phyloP scores from a whole-genome alignment of 2,888 invertebrate species.

The Eubasilissa splendida region DNA sequence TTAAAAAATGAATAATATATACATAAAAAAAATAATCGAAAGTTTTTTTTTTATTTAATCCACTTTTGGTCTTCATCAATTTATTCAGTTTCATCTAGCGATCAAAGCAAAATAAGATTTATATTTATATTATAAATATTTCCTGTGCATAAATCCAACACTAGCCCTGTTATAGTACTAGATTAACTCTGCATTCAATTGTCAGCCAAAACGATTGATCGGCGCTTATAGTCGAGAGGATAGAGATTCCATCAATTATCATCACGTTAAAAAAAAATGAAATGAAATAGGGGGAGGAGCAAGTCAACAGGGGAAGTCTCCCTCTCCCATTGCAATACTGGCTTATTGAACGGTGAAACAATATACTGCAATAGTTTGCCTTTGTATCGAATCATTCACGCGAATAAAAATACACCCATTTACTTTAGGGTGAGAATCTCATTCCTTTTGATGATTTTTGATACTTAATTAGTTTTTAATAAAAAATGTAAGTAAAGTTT shows the following conservation, averaged over 20 bases:
- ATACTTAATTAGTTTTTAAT: not conserved
- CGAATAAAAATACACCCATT: not conserved
- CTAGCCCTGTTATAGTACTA: conserved; percentile 14
- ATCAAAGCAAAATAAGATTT: conserved; percentile 20
- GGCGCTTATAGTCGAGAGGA: conserved; percentile 44
- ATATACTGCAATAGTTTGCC: not conserved
- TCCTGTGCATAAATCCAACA: conserved; percentile 6
- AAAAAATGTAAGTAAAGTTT: no score
- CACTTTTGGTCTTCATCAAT: not conserved
- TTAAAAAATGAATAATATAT: no score
- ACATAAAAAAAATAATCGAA: not conserved
- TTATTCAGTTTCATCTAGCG: not conserved
- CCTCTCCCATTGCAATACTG: not conserved
- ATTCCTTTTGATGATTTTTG: not conserved
- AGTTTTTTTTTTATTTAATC: not conserved
- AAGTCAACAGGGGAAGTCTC: conserved; percentile 11
- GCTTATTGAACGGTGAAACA: not conserved
- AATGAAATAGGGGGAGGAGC: not conserved
- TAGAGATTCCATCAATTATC: conserved; percentile 52
- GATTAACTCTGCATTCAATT: conserved; percentile 43
- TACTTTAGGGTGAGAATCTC: not conserved
- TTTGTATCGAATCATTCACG: not conserved
- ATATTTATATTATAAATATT: conserved; percentile 27
- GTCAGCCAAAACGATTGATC: conserved; percentile 54
- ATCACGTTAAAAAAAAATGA: conserved; percentile 32